Conservation (phyloP, 2,888 invertebrate species). For the Hirtodrosophila histrioides region DNA sequence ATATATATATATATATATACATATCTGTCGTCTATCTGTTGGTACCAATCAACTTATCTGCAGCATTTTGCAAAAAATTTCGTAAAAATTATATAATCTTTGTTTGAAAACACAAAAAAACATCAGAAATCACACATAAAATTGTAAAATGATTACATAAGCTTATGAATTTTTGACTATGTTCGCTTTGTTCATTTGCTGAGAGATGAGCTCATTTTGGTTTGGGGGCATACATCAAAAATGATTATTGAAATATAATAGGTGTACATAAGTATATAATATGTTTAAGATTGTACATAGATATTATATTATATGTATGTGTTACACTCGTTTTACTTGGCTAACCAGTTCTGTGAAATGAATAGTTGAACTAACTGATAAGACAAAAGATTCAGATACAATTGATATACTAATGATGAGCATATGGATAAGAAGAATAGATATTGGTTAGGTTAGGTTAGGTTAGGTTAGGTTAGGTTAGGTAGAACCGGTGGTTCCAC, state of each 20-base stretch:
- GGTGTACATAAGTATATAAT: conserved; percentile 11
- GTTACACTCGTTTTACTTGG: neutral
- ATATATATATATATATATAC: too few relatives aligned
- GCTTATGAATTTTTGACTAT: conserved; percentile 41
- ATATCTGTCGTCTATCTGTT: conserved; percentile 37
- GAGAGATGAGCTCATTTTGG: conserved; percentile 69
- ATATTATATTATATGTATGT: conserved; percentile 3
- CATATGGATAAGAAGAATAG: too few relatives aligned
- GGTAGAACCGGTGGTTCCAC: too few relatives aligned
- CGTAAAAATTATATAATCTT: conserved; percentile 60
- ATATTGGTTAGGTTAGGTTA: too few relatives aligned
- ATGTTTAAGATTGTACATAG: neutral
- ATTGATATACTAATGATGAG: too few relatives aligned
- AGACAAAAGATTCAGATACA: too few relatives aligned
- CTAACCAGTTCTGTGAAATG: neutral
- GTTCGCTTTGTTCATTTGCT: conserved; percentile 13
- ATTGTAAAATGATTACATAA: conserved; percentile 69
- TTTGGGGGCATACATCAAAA: conserved; percentile 45
- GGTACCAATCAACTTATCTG: conserved; percentile 10
- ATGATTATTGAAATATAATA: conserved; percentile 53
- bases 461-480: too few relatives aligned
- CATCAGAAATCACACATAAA: conserved; percentile 15
- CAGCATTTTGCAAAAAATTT: conserved; percentile 46
- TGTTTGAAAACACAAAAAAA: neutral
- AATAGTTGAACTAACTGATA: neutral